Evolutionary conservation across 2,797 vertebrate genomes (phyloP).

Genomic region (Nyctibius grandis): DNA sequence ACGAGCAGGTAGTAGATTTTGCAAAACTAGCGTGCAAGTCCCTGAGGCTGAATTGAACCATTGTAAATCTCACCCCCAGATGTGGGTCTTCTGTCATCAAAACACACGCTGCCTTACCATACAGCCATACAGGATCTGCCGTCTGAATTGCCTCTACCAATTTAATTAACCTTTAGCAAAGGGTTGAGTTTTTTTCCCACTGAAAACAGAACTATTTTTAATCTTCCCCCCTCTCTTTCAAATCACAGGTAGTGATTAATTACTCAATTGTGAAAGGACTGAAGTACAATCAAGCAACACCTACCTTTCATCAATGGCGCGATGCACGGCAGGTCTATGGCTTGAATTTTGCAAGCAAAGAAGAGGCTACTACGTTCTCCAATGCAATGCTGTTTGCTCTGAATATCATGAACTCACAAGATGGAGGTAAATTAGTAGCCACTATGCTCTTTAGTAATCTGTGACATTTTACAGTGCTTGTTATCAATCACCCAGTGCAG

Average conservation of each 20-base stretch:
- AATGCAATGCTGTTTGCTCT: conserved; percentile 97
- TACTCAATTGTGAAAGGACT: conserved; percentile 98
- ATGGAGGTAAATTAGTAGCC: conserved; percentile 78
- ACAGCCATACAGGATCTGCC: neutral
- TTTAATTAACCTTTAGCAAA: neutral
- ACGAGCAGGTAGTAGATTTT: neutral
- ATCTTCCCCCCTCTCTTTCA: conserved; percentile 27
- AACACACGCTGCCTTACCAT: neutral
- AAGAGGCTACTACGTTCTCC: conserved; percentile 95
- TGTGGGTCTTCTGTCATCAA: neutral
- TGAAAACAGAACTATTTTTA: neutral
- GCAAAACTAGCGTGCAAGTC: neutral
- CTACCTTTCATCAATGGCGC: conserved; percentile 98
- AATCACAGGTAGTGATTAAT: conserved; percentile 93
- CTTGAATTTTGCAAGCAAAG: conserved; percentile 97
- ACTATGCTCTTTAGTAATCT: neutral
- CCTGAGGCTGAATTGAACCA: neutral
- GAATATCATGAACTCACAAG: conserved; percentile 95
- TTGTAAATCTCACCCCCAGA: neutral
- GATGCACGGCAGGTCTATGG: conserved; percentile 97
- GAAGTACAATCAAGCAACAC: conserved; percentile 98
- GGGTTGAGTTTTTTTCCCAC: neutral
- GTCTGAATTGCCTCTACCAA: neutral
- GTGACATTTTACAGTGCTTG: neutral
- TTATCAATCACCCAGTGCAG: neutral